Evolutionary conservation across 1,140 invertebrate genomes (phyloP).

Genomic region (Anadara kagoshimensis): DNA sequence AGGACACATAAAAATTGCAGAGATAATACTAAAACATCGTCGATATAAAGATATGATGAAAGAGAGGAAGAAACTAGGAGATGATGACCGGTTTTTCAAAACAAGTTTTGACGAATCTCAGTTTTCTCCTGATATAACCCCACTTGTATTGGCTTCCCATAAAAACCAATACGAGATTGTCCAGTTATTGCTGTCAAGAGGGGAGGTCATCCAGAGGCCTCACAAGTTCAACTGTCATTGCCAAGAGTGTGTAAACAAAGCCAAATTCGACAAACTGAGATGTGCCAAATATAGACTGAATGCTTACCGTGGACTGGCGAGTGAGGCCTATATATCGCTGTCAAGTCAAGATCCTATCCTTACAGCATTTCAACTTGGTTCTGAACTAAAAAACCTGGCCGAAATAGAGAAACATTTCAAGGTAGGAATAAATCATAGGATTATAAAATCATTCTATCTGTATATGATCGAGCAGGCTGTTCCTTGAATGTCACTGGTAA

Average conservation of each 20-base stretch:
- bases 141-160: slow-evolving; percentile 70
- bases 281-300: slow-evolving; percentile 70
- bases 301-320: slow-evolving; percentile 70
- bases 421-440: too few relatives aligned
- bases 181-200: slow-evolving; percentile 68
- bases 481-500: too few relatives aligned
- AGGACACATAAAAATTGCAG: slow-evolving; percentile 70
- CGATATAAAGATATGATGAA: slow-evolving; percentile 68
- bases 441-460: too few relatives aligned
- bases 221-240: slow-evolving; percentile 79
- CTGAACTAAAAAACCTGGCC: slow-evolving; percentile 74
- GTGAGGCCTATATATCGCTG: slow-evolving; percentile 80
- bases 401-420: slow-evolving; percentile 77
- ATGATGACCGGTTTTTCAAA: slow-evolving; percentile 59
- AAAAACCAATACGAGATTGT: slow-evolving; percentile 73
- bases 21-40: slow-evolving; percentile 70
- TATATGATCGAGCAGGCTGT: too few relatives aligned
- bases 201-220: slow-evolving; percentile 74
- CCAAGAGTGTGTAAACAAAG: slow-evolving; percentile 75
- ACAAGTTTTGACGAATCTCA: slow-evolving; percentile 60
- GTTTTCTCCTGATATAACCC: slow-evolving; percentile 71
- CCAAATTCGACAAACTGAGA: slow-evolving; percentile 69
- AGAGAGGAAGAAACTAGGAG: slow-evolving; percentile 60
- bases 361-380: slow-evolving; percentile 78
- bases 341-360: slow-evolving; percentile 81